phyloP scores from a whole-genome alignment of 2,113 vertebrate species.

The Cynoglossus semilaevis region DNA sequence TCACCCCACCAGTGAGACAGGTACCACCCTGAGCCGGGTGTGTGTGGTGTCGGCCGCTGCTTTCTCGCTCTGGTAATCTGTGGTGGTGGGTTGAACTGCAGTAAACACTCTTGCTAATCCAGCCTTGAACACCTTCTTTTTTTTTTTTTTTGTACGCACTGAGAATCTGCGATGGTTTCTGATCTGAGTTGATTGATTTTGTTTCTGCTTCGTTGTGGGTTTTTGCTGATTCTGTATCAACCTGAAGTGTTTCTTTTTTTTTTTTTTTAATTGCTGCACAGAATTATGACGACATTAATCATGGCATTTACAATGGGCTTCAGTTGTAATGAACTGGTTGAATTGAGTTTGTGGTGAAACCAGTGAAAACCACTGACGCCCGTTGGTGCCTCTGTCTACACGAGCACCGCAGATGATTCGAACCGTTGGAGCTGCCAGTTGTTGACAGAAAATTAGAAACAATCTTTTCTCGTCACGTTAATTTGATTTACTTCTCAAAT shows the following conservation, averaged over 20 bases:
- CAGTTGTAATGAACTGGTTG: conserved; percentile 21
- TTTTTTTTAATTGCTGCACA: conserved; percentile 6
- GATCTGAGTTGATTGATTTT: conserved; percentile 6
- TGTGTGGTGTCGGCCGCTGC: conserved; percentile 44
- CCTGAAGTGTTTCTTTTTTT: conserved; percentile 17
- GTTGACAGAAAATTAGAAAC: neutral
- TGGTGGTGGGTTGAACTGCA: conserved; percentile 51
- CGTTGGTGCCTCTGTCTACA: conserved; percentile 26
- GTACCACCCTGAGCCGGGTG: conserved; percentile 74
- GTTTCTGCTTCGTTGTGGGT: conserved; percentile 22
- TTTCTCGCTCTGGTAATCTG: conserved; percentile 36
- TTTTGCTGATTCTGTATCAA: conserved; percentile 9
- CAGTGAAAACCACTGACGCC: conserved; percentile 43
- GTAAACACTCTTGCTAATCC: neutral
- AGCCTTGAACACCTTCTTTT: conserved; percentile 19
- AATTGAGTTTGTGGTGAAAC: neutral
- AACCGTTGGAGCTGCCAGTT: neutral
- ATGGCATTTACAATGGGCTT: conserved; percentile 39
- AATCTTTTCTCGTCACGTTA: too few species aligned
- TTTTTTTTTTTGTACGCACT: neutral
- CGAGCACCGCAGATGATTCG: neutral
- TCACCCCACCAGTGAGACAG: conserved; percentile 71
- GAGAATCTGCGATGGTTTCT: conserved; percentile 2
- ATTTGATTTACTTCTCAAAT: neutral
- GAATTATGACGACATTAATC: neutral